A percentile compares a stretch with the other conserved stretches of the same genome.
Conservation (phyloP, 2,888 invertebrate genomes). For the Tipula lateralis region DNA sequence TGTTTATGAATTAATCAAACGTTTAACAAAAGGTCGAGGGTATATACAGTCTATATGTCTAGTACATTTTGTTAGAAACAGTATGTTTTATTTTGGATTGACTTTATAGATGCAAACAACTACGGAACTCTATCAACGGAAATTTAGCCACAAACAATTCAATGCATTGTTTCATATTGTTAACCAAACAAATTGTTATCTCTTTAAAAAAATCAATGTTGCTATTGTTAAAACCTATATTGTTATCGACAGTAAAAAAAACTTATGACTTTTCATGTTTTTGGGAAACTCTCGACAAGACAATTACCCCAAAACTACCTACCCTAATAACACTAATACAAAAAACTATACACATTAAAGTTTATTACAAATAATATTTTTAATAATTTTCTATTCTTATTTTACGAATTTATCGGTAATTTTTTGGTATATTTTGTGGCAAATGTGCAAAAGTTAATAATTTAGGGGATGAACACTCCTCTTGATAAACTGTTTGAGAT, state of each 20-base stretch:
- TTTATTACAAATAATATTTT: conserved; percentile 7
- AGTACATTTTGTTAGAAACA: background rate
- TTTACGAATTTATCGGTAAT: background rate
- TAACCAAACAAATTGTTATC: conserved; percentile 1
- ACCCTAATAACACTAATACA: background rate
- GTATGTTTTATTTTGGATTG: background rate
- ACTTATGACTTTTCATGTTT: background rate
- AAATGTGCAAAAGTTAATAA: conserved; percentile 26
- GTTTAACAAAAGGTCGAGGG: background rate
- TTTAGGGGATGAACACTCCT: background rate
- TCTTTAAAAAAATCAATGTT: background rate
- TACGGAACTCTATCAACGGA: background rate
- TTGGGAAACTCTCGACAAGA: background rate
- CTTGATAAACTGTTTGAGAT: background rate
- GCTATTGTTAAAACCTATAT: background rate
- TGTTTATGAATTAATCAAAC: background rate
- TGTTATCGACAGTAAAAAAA: background rate
- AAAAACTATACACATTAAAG: background rate
- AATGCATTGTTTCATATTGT: background rate
- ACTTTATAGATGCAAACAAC: background rate
- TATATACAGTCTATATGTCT: background rate
- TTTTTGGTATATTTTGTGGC: conserved; percentile 27
- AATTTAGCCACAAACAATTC: background rate
- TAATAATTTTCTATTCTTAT: background rate
- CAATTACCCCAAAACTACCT: background rate